phyloP scores from a whole-genome alignment of 2,797 vertebrate genomes.

The Enteromius radiatus region DNA sequence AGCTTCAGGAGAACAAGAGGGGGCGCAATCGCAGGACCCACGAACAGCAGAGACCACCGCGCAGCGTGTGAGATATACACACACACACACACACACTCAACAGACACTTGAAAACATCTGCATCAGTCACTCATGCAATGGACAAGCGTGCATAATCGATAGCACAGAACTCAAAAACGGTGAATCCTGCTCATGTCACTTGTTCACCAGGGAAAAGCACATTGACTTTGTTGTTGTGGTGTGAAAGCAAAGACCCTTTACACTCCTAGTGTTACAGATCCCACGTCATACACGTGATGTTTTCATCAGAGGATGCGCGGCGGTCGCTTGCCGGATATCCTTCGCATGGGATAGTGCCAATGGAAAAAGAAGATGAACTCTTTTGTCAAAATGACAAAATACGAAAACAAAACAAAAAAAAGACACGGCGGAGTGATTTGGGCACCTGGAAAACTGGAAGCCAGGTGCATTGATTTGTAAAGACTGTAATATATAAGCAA shows the following conservation, averaged over 20 bases:
- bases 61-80: constrained; percentile 87
- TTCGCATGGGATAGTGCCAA: constrained; percentile 35
- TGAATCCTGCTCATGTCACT: constrained; percentile 31
- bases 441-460: constrained; percentile 6
- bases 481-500: constrained; percentile 51
- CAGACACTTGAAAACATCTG: constrained; percentile 33
- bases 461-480: constrained; percentile 33
- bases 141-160: constrained; percentile 43
- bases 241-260: constrained; percentile 28
- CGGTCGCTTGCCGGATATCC: constrained; percentile 33
- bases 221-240: constrained; percentile 47
- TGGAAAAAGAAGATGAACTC: constrained; percentile 15
- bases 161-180: constrained; percentile 46
- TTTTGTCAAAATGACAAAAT: constrained; percentile 13
- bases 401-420: background rate
- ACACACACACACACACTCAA: constrained; percentile 46
- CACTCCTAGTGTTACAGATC: constrained; percentile 47
- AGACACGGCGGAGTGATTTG: background rate
- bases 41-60: constrained; percentile 96
- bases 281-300: constrained; percentile 41
- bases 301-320: constrained; percentile 34
- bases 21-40: constrained; percentile 98
- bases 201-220: constrained; percentile 50
- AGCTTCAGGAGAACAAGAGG: constrained; percentile 97
- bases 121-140: constrained; percentile 41